These are phyloP conservation scores for Anthonomus grandis DNA, from an alignment of 1,140 invertebrate genomes.

Conservation along the genomic window DNA sequence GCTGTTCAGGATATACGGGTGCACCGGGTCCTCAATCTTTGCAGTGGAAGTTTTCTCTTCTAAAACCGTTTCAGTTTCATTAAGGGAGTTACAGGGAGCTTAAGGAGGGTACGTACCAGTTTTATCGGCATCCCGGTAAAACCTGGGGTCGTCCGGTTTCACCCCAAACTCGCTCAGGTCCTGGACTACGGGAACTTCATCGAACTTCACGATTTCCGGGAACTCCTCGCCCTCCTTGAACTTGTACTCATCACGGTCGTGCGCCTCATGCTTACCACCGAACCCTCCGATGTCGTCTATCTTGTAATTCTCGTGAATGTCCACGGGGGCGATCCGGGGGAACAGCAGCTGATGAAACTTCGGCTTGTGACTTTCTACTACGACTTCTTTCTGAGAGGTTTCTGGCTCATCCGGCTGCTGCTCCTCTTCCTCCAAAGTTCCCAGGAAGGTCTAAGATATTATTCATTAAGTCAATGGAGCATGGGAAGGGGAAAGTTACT, in stretches of 20 bases:
- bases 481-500: not conserved
- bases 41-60: not conserved
- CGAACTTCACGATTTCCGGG: conserved; percentile 4
- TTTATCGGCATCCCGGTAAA: conserved; percentile 27
- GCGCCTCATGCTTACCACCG: not conserved
- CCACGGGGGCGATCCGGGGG: not conserved
- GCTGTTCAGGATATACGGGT: not conserved
- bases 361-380: conserved; percentile 1
- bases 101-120: conserved; percentile 9
- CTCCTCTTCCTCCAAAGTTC: not conserved
- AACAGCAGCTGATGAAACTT: not conserved
- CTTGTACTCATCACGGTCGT: conserved; percentile 18
- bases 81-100: not conserved
- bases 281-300: not conserved
- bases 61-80: not conserved
- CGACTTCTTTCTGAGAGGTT: too few species aligned
- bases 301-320: not conserved
- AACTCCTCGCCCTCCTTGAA: conserved; percentile 21
- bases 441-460: not conserved
- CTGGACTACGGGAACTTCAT: conserved; percentile 21
- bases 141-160: conserved; percentile 38
- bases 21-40: not conserved
- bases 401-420: not conserved
- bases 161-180: conserved; percentile 36
- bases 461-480: not conserved